These are phyloP conservation scores for Cataglyphis altisquamis DNA, from an alignment of 2,888 invertebrate genomes.

Conservation along the genomic window DNA sequence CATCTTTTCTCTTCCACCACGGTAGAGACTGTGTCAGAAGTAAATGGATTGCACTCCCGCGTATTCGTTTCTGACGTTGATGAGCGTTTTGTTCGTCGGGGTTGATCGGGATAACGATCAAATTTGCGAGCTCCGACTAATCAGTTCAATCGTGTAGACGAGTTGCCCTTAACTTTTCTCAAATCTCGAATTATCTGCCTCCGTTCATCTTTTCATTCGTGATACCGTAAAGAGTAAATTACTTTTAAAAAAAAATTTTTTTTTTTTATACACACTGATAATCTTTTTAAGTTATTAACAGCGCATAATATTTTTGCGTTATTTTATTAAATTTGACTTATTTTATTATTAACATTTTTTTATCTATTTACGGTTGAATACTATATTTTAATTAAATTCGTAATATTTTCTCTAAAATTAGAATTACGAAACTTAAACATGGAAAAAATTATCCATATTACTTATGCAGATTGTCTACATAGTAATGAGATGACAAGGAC, in stretches of 20 bases:
- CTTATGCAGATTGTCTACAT: not conserved
- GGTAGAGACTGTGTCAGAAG: not conserved
- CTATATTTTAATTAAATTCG: not conserved
- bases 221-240: not conserved
- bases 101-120: conserved; percentile 40
- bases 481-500: not conserved
- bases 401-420: not conserved
- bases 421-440: not conserved
- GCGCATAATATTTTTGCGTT: not conserved
- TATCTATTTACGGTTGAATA: not conserved
- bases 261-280: not conserved
- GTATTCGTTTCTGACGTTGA: conserved; percentile 45
- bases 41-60: conserved; percentile 46
- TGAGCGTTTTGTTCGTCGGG: conserved; percentile 20
- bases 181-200: not conserved
- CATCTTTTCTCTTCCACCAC: conserved; percentile 18
- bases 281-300: not conserved
- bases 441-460: not conserved
- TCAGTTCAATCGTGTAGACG: conserved; percentile 24
- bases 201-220: not conserved
- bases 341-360: not conserved
- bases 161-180: not conserved
- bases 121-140: conserved; percentile 10
- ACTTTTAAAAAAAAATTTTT: not conserved
- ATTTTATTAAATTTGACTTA: not conserved